Conservation (phyloP, 92 coral and sea anemone species). For the Desmophyllum pertusum region DNA sequence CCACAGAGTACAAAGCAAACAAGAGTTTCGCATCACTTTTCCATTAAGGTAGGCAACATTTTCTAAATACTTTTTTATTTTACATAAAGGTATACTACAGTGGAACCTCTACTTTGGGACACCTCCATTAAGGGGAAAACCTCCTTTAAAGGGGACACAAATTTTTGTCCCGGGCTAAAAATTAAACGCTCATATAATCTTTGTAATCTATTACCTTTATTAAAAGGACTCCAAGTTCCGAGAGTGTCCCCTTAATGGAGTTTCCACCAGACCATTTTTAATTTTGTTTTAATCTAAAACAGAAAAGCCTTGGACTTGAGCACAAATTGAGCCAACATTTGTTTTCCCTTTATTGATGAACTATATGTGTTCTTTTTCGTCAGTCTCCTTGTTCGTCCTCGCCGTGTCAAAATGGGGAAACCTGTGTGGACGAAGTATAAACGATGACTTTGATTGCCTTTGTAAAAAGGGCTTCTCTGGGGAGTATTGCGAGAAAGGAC, state of each 20-base stretch:
- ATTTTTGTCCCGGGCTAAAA: too few relatives aligned
- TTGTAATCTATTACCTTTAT: too few relatives aligned
- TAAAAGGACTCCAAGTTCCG: too few relatives aligned
- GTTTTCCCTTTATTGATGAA: background rate
- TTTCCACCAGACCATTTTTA: too few relatives aligned
- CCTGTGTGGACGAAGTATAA: background rate
- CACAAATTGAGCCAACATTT: background rate
- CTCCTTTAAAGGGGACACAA: too few relatives aligned
- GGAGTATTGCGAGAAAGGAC: background rate
- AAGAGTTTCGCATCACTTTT: background rate
- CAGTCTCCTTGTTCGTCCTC: background rate
- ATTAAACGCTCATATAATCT: too few relatives aligned
- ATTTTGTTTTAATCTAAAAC: too few relatives aligned
- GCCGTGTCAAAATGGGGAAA: slow-evolving; percentile 7
- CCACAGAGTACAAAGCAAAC: background rate
- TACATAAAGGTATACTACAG: too few relatives aligned
- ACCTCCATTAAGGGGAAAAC: too few relatives aligned
- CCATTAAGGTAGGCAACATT: background rate
- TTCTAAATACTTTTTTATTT: too few relatives aligned
- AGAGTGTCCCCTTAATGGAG: too few relatives aligned
- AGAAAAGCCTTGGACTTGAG: background rate
- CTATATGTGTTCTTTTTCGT: background rate
- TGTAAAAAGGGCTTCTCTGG: background rate
- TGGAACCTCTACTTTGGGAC: too few relatives aligned
- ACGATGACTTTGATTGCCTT: background rate